Evolutionary conservation across 92 coral and sea anemone genomes (phyloP).

Genomic region (Porites divaricata): DNA sequence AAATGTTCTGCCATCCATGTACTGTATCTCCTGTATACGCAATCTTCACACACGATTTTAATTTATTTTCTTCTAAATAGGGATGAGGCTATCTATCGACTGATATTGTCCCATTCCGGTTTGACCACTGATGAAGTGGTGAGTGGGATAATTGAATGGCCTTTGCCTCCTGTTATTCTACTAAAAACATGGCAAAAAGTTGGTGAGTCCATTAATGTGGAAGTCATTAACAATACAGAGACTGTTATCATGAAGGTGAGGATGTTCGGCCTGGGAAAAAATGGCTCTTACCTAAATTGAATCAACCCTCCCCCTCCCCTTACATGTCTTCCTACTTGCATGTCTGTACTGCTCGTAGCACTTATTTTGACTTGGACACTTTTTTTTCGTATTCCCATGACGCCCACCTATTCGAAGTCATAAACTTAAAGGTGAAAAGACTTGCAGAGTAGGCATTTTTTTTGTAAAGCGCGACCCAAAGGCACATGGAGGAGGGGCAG

Average conservation of each 20-base stretch:
- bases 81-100: slow-evolving; percentile 6
- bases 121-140: slow-evolving; percentile 48
- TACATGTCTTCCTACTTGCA: no score
- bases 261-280: not conserved
- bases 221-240: not conserved
- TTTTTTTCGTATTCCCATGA: no score
- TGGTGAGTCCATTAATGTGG: slow-evolving; percentile 14
- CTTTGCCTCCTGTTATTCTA: slow-evolving; percentile 37
- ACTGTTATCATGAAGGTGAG: slow-evolving; percentile 19
- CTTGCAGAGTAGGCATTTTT: no score
- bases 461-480: no score
- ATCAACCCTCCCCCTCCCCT: no score
- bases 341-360: no score
- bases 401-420: no score
- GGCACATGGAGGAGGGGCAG: no score
- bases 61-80: slow-evolving; percentile 8
- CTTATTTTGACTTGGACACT: no score
- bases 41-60: not conserved
- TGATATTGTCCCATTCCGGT: slow-evolving; percentile 39
- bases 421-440: no score
- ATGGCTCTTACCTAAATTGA: not conserved
- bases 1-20: no score
- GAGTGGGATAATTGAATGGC: slow-evolving; percentile 47
- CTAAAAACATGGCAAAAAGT: not conserved
- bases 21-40: no score